phyloP scores from a whole-genome alignment of 2,888 invertebrate genomes.

The Neuroscelio doddi region DNA sequence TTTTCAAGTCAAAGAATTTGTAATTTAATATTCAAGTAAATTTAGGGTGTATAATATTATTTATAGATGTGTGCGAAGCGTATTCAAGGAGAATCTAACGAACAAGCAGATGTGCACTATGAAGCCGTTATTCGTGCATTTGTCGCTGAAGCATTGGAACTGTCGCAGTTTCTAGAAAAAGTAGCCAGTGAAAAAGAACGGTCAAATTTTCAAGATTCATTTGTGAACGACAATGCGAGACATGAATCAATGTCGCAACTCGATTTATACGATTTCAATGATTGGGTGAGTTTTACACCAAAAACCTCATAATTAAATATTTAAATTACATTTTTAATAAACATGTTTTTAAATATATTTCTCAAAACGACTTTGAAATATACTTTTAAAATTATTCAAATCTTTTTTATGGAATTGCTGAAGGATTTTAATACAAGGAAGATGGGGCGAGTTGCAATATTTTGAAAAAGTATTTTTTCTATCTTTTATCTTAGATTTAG shows the following conservation, averaged over 20 bases:
- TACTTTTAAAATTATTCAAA: no score
- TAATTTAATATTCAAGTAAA: slow-evolving; percentile 7
- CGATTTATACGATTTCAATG: slow-evolving; percentile 88
- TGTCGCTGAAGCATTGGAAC: slow-evolving; percentile 92
- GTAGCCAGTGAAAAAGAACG: slow-evolving; percentile 77
- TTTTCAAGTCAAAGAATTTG: no score
- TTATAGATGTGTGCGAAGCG: slow-evolving; percentile 75
- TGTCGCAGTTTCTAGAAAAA: slow-evolving; percentile 91
- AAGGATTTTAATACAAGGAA: no score
- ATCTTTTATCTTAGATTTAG: no score
- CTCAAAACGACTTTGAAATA: no score
- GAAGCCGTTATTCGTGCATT: slow-evolving; percentile 93
- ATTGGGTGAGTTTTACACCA: slow-evolving; percentile 83
- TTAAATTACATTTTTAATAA: no score
- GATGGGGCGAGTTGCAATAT: no score
- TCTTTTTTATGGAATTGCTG: no score
- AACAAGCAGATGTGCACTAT: slow-evolving; percentile 86
- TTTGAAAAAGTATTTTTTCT: no score
- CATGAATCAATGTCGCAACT: slow-evolving; percentile 80
- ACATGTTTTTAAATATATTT: no score
- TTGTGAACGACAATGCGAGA: slow-evolving; percentile 76
- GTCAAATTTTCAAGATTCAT: slow-evolving; percentile 72
- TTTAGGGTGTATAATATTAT: no score
- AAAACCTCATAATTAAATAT: no score
- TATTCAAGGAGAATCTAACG: slow-evolving; percentile 71